These are phyloP conservation scores for Lasioglossum baleicum DNA, from an alignment of 1,140 invertebrate genomes.

Conservation along the genomic window DNA sequence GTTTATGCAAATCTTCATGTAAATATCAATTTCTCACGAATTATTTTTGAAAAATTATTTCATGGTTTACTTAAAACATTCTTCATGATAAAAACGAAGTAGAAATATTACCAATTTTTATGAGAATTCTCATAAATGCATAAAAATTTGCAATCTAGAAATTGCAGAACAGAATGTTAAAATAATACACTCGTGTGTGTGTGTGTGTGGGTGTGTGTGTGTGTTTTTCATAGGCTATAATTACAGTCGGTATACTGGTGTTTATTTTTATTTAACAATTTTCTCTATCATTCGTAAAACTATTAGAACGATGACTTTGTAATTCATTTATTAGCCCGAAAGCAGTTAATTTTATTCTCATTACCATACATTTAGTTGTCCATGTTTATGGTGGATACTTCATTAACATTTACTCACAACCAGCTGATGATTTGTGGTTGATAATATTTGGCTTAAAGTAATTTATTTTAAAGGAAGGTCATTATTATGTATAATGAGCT, in stretches of 20 bases:
- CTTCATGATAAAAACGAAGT: too few relatives aligned
- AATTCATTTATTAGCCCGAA: conserved; percentile 18
- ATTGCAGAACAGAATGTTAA: neutral
- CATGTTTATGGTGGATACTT: conserved; percentile 47
- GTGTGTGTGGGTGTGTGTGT: too few relatives aligned
- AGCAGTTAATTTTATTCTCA: conserved; percentile 24
- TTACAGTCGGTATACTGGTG: neutral
- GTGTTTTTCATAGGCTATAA: neutral
- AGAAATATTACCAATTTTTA: too few relatives aligned
- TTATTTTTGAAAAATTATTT: too few relatives aligned
- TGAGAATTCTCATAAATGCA: too few relatives aligned
- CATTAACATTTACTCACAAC: conserved; percentile 72
- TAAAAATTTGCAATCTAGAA: too few relatives aligned
- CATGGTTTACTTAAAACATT: too few relatives aligned
- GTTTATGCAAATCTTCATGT: too few relatives aligned
- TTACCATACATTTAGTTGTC: conserved; percentile 39
- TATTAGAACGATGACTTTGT: neutral
- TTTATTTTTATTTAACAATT: neutral
- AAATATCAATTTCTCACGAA: too few relatives aligned
- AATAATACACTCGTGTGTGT: neutral
- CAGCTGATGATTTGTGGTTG: conserved; percentile 71
- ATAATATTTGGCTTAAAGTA: conserved; percentile 54
- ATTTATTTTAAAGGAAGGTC: conserved; percentile 53
- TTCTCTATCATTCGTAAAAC: neutral
- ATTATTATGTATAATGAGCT: too few relatives aligned